These are phyloP conservation scores for Lanistes nyassanus DNA, from an alignment of 1,140 invertebrate species.

Conservation along the genomic window DNA sequence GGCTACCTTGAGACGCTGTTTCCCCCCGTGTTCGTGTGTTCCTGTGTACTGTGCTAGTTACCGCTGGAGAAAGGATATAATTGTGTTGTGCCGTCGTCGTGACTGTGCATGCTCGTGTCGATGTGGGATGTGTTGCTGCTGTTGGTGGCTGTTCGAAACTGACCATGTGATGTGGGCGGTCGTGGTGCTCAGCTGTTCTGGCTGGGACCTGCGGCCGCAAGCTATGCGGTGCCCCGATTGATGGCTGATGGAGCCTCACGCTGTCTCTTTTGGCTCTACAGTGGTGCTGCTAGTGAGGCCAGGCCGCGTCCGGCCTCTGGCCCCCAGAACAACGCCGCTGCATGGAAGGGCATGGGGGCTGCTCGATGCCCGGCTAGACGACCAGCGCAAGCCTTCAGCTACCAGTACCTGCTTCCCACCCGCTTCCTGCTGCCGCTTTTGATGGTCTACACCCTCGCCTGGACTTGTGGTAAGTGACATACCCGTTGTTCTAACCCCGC, in stretches of 20 bases:
- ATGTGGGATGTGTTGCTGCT: neutral
- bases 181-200: slow-evolving; percentile 4
- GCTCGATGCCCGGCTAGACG: slow-evolving; percentile 22
- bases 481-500: slow-evolving; percentile 9
- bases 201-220: slow-evolving; percentile 9
- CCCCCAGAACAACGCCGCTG: slow-evolving; percentile 33
- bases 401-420: slow-evolving; percentile 36
- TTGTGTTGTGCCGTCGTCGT: neutral
- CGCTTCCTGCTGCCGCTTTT: slow-evolving; percentile 30
- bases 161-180: slow-evolving; percentile 14
- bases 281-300: slow-evolving; percentile 28
- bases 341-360: slow-evolving; percentile 53
- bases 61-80: too few species aligned
- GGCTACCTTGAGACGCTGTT: slow-evolving; percentile 8
- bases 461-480: slow-evolving; percentile 41
- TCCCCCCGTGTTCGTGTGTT: neutral
- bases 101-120: neutral
- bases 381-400: slow-evolving; percentile 29
- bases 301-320: slow-evolving; percentile 27
- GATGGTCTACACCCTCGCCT: slow-evolving; percentile 24
- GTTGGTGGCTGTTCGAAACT: neutral
- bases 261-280: slow-evolving; percentile 38
- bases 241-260: slow-evolving; percentile 35
- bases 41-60: too few species aligned
- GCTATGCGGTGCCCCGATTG: slow-evolving; percentile 25